A percentile compares a stretch with the other conserved stretches of the same genome.
phyloP scores from a whole-genome alignment of 2,888 invertebrate species.

The Phortica okadai region DNA sequence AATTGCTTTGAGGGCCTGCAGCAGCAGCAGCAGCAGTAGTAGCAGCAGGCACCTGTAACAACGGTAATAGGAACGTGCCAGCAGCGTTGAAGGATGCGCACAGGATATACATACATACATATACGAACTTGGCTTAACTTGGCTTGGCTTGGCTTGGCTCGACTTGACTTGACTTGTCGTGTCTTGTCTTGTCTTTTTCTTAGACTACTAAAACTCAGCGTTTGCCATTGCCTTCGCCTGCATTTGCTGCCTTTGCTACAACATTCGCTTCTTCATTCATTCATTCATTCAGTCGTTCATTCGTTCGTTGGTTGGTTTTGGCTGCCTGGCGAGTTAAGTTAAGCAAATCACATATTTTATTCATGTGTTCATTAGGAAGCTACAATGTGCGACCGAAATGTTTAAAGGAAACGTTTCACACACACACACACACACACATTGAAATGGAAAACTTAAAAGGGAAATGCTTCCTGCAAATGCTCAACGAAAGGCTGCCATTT shows the following conservation, averaged over 20 bases:
- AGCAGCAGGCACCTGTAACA: no score
- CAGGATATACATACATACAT: no score
- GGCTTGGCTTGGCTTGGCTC: no score
- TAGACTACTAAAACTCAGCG: no score
- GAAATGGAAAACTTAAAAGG: constrained; percentile 69
- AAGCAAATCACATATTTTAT: constrained; percentile 71
- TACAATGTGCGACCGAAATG: constrained; percentile 71
- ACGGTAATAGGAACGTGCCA: no score
- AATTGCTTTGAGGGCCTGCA: not conserved
- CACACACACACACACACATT: constrained; percentile 49
- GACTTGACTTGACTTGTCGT: no score
- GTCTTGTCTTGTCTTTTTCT: no score
- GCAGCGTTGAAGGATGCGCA: no score
- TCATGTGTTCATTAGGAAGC: constrained; percentile 71
- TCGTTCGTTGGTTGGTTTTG: not conserved
- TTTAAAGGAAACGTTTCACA: constrained; percentile 63
- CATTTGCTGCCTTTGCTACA: not conserved
- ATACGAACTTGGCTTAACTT: no score
- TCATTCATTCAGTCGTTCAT: not conserved
- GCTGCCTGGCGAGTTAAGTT: constrained; percentile 62
- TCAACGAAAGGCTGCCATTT: constrained; percentile 22
- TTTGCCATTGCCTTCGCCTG: not conserved
- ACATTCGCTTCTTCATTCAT: no score
- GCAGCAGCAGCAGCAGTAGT: no score
- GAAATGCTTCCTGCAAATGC: constrained; percentile 52